Evolutionary conservation across 23 tunicate genomes (phyloP).

Genomic region (Ciona savignyi): DNA sequence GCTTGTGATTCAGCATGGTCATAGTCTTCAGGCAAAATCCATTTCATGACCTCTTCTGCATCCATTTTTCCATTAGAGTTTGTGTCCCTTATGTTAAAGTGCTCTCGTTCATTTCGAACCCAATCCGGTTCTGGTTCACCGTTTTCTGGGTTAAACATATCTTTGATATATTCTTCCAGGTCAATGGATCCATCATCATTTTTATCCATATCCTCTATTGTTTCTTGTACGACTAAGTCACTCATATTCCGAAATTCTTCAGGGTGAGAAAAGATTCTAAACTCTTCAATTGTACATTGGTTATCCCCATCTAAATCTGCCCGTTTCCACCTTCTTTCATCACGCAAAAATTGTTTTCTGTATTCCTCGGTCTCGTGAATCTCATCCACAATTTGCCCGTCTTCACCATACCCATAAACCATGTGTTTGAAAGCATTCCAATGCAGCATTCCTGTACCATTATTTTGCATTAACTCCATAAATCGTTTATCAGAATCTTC

Average conservation of each 20-base stretch:
- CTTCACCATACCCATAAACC: slow-evolving; percentile 73
- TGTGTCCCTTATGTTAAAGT: slow-evolving; percentile 58
- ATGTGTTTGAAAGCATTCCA: slow-evolving; percentile 87
- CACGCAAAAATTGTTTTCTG: slow-evolving; percentile 49
- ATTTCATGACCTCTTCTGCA: slow-evolving; percentile 51
- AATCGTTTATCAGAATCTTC: slow-evolving; percentile 82
- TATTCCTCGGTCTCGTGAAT: slow-evolving; percentile 38
- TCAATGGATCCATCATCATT: slow-evolving; percentile 60
- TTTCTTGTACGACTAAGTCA: slow-evolving; percentile 65
- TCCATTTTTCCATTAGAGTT: slow-evolving; percentile 59
- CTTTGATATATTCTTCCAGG: slow-evolving; percentile 70
- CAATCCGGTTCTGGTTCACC: slow-evolving; percentile 93
- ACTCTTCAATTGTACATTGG: slow-evolving; percentile 51
- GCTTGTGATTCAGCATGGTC: slow-evolving; percentile 87
- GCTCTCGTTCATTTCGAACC: slow-evolving; percentile 83
- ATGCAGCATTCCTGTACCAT: slow-evolving; percentile 37
- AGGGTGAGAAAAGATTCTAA: slow-evolving; percentile 77
- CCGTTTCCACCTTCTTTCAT: slow-evolving; percentile 55
- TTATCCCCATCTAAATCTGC: slow-evolving; percentile 61
- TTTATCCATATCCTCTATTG: slow-evolving; percentile 85
- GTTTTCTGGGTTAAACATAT: slow-evolving; percentile 47
- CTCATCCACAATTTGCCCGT: slow-evolving; percentile 19
- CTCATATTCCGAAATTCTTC: slow-evolving; percentile 85
- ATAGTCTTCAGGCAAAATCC: slow-evolving; percentile 87
- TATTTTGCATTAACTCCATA: slow-evolving; percentile 34